These are phyloP conservation scores for Reticulitermes lucifugus DNA, from an alignment of 2,888 invertebrate genomes.

Conservation along the genomic window DNA sequence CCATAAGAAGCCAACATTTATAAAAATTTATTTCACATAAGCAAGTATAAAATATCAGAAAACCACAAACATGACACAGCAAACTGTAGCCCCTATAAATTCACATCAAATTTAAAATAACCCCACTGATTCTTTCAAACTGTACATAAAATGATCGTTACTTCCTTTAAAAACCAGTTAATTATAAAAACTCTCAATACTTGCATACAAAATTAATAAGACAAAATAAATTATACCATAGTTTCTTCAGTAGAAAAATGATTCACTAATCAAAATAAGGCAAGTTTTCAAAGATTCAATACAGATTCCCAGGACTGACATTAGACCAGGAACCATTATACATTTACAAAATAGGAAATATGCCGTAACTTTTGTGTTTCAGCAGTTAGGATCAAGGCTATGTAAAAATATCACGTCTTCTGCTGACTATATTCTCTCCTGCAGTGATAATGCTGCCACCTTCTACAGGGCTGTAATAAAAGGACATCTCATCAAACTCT, in stretches of 20 bases:
- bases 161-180: constrained; percentile 30
- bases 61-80: constrained; percentile 18
- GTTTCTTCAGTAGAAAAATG: constrained; percentile 14
- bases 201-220: constrained; percentile 12
- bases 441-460: constrained; percentile 73
- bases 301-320: background rate
- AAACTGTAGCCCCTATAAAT: background rate
- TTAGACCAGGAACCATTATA: constrained; percentile 15
- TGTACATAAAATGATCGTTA: constrained; percentile 31
- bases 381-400: constrained; percentile 20
- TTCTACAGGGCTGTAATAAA: constrained; percentile 88
- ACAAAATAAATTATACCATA: constrained; percentile 27
- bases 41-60: constrained; percentile 33
- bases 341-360: constrained; percentile 1
- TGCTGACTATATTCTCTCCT: constrained; percentile 28
- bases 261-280: constrained; percentile 20
- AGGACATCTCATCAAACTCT: constrained; percentile 89
- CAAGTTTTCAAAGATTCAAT: background rate
- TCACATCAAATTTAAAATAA: constrained; percentile 22
- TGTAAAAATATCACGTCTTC: constrained; percentile 47
- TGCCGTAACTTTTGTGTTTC: background rate
- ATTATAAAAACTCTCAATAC: constrained; percentile 28
- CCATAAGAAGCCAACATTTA: constrained; percentile 40
- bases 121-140: constrained; percentile 18
- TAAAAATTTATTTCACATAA: constrained; percentile 30